Evolutionary conservation across 35 echinoderm and acorn worm species (phyloP).

Genomic region (Nesometra sesokonis): DNA sequence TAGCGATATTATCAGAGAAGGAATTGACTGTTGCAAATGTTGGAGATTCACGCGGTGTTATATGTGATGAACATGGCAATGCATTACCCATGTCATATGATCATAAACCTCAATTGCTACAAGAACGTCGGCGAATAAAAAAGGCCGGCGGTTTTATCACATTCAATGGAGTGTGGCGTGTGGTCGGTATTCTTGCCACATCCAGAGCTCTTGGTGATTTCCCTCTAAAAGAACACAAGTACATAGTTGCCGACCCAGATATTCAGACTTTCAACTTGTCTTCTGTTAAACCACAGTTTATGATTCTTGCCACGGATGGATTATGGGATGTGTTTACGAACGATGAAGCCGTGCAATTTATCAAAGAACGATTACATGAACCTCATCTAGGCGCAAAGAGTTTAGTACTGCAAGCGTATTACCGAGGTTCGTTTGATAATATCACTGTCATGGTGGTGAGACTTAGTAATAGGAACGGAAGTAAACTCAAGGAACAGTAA

Average conservation of each 20-base stretch:
- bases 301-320: conserved; percentile 91
- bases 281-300: conserved; percentile 53
- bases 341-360: conserved; percentile 81
- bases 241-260: conserved; percentile 74
- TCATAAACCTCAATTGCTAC: conserved; percentile 78
- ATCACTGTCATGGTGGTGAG: conserved; percentile 93
- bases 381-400: conserved; percentile 88
- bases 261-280: conserved; percentile 50
- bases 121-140: conserved; percentile 81
- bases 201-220: conserved; percentile 91
- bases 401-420: conserved; percentile 71
- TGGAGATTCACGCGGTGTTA: conserved; percentile 84
- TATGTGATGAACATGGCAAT: conserved; percentile 64
- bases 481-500: background rate
- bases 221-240: conserved; percentile 76
- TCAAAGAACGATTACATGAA: conserved; percentile 61
- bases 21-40: conserved; percentile 87
- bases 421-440: conserved; percentile 75
- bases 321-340: conserved; percentile 92
- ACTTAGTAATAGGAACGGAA: background rate
- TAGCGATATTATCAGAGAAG: conserved; percentile 43
- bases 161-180: conserved; percentile 89
- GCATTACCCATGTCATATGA: conserved; percentile 82
- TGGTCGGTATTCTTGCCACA: conserved; percentile 81
- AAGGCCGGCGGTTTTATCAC: conserved; percentile 80